Base-by-base conservation (phyloP, 2,888 invertebrate species). In the Eurytoma californica region DNA sequence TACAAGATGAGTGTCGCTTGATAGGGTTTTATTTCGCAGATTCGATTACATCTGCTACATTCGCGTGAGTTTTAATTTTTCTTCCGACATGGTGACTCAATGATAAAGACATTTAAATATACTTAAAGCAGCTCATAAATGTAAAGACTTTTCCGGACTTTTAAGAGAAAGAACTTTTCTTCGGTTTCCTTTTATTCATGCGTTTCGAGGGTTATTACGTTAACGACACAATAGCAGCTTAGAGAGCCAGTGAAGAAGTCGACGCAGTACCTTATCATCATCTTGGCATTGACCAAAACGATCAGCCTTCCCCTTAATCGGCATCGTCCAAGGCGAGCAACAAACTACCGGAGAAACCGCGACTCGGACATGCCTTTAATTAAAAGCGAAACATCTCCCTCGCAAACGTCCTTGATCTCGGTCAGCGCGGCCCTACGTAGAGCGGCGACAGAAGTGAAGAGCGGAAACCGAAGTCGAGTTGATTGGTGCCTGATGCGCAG, bases 401-500 rank as follows among this genome's bases (percentile, higher is more conserved):
- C 39, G 30, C 12, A 7, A 18, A 16, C 72, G 55, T 67, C 67
- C 67, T 77, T 55, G 72, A 57, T 76, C 55, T 49, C 49, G 65
- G 69, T 65, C 69, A 57, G 51, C 7, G 49, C 9, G 16, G 18
- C n/a, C n/a, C n/a, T n/a, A n/a, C 16, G 51, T 18, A 53, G 61
- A 76, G 80, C 86, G 85, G 86, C 86, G 86, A 87, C 83, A 83
- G 83, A 87, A 67, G 73, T 61, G 77, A 18, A 28, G n/a, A 51
- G 58, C 60, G 49, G 70, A n/a, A n/a, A n/a, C n/a, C 66, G 66
- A 72, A 72, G 73, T 77, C 69, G 65, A 77, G 67, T 72, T 83
- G 86, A 88, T 87, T 88, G 88, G 85, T 85, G 85, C 84, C 87
- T 86, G 87, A 88, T 86, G 86, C 84, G 86, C 86, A 88, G 87